These are phyloP conservation scores for Sebastes matsubarae DNA, from an alignment of 2,797 vertebrate species.

Conservation along the genomic window DNA sequence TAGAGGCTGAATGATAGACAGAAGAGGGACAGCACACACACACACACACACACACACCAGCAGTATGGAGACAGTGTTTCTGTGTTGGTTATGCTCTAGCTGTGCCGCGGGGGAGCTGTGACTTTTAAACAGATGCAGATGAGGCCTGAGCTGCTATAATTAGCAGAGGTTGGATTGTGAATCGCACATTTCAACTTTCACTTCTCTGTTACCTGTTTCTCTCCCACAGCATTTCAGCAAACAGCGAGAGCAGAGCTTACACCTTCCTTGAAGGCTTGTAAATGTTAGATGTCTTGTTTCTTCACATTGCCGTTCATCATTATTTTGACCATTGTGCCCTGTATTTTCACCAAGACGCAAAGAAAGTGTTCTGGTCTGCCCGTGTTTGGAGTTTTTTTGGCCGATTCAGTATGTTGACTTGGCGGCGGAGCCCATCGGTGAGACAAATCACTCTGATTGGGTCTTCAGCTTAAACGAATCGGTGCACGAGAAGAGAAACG, in stretches of 20 bases:
- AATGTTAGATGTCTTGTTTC: slow-evolving; percentile 1
- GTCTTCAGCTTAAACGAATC: too few relatives aligned
- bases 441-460: too few relatives aligned
- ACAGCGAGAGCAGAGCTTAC: not conserved
- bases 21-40: not conserved
- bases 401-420: too few relatives aligned
- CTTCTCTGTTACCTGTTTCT: not conserved
- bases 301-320: not conserved
- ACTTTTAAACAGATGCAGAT: slow-evolving; percentile 58
- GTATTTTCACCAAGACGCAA: not conserved
- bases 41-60: not conserved
- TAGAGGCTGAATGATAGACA: not conserved
- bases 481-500: too few relatives aligned
- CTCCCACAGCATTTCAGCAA: not conserved
- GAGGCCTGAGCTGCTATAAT: slow-evolving; percentile 40
- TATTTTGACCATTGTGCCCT: not conserved
- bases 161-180: slow-evolving; percentile 33
- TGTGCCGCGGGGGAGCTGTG: slow-evolving; percentile 28
- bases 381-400: too few relatives aligned
- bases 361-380: too few relatives aligned
- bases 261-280: not conserved
- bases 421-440: too few relatives aligned
- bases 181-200: slow-evolving; percentile 18
- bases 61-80: slow-evolving; percentile 13
- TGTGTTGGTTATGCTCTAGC: slow-evolving; percentile 1